phyloP scores from a whole-genome alignment of 2,113 vertebrate genomes.

The Zosterops borbonicus region DNA sequence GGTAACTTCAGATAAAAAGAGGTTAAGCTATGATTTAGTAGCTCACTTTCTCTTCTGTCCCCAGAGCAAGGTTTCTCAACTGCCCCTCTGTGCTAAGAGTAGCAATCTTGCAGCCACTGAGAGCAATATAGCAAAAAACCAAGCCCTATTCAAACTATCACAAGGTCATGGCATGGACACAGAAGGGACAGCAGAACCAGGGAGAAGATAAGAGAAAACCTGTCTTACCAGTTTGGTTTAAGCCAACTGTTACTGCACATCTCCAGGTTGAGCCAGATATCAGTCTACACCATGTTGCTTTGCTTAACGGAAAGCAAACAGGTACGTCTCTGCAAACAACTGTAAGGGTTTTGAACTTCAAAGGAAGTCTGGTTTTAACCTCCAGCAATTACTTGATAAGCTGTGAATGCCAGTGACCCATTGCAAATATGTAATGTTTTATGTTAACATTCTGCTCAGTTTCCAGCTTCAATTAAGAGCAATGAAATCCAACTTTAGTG shows the following conservation, averaged over 20 bases:
- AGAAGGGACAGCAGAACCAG: neutral
- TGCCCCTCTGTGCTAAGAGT: neutral
- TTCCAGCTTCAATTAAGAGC: neutral
- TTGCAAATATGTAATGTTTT: neutral
- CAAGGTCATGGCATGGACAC: rapidly evolving
- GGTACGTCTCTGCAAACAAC: neutral
- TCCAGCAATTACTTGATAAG: neutral
- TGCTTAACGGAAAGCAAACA: neutral
- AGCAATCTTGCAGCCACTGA: neutral
- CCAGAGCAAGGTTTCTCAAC: neutral
- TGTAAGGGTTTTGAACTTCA: neutral
- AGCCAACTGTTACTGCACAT: neutral
- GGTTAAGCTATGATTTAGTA: neutral
- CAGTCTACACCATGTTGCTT: neutral
- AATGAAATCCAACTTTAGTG: neutral
- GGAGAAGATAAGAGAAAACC: neutral
- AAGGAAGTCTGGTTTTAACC: neutral
- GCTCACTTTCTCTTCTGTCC: neutral
- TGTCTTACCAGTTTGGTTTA: neutral
- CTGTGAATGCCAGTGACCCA: neutral
- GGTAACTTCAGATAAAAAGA: neutral
- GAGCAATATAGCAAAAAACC: neutral
- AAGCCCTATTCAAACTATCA: neutral
- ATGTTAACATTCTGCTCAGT: neutral
- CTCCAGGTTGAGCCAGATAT: neutral